These are phyloP conservation scores for Chitala chitala DNA, from an alignment of 2,113 vertebrate species.

Conservation along the genomic window DNA sequence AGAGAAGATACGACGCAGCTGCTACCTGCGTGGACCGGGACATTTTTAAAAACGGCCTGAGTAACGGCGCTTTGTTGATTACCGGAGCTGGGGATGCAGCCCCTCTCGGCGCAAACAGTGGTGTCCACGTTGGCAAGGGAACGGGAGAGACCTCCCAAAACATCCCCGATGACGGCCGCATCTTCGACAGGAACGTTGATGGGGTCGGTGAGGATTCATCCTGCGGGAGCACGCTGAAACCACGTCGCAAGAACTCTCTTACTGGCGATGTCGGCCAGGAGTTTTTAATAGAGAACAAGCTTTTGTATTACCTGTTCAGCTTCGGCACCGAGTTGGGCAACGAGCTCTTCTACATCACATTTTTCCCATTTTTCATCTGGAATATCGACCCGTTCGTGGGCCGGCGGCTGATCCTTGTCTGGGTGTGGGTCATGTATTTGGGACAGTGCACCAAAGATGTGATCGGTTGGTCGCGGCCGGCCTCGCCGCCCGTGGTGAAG, in stretches of 20 bases:
- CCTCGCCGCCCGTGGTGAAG: conserved; percentile 89
- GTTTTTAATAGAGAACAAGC: conserved; percentile 71
- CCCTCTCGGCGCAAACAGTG: no score
- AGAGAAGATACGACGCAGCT: conserved; percentile 3
- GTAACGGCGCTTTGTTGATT: no score
- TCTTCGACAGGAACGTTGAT: conserved; percentile 1
- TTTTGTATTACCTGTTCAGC: conserved; percentile 84
- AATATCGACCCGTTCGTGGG: conserved; percentile 82
- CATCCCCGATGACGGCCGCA: no score
- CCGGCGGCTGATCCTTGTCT: conserved; percentile 79
- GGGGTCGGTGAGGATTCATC: neutral
- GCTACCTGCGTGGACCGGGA: neutral
- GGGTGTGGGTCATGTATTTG: conserved; percentile 97
- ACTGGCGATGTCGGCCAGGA: conserved; percentile 74
- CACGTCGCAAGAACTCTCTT: conserved; percentile 82
- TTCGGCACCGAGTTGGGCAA: conserved; percentile 92
- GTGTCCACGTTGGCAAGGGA: no score
- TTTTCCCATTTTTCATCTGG: conserved; percentile 92
- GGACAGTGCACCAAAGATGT: conserved; percentile 97
- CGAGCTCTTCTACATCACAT: conserved; percentile 88
- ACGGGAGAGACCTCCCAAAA: no score
- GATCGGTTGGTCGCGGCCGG: conserved; percentile 81
- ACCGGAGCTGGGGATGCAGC: conserved; percentile 8
- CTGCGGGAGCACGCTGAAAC: conserved; percentile 39
- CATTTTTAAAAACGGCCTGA: conserved; percentile 38